Percentiles rank a stretch among this genome's conserved stretches.
phyloP scores from a whole-genome alignment of 1,140 invertebrate genomes.

The Zeugodacus cucurbitae region DNA sequence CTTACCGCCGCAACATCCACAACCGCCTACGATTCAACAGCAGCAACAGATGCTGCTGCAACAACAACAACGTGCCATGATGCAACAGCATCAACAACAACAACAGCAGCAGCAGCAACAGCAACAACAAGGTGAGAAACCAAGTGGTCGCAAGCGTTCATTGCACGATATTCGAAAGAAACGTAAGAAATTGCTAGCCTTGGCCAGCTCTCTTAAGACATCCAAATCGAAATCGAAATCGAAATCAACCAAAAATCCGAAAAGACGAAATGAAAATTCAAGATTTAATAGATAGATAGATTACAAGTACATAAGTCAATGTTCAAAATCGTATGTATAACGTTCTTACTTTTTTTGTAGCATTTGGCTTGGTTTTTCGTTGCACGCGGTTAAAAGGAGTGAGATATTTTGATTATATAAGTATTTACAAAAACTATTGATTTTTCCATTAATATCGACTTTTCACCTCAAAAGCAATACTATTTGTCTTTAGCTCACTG shows the following conservation, averaged over 20 bases:
- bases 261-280: background rate
- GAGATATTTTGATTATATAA: background rate
- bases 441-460: background rate
- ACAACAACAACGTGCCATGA: conserved; percentile 58
- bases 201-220: background rate
- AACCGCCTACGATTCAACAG: conserved; percentile 59
- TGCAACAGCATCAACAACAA: conserved; percentile 55
- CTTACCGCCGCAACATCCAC: conserved; percentile 62
- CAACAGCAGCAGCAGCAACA: conserved; percentile 49
- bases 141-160: conserved; percentile 3
- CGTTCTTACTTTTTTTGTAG: background rate
- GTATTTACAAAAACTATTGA: background rate
- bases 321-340: conserved; percentile 1
- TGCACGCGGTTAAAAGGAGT: background rate
- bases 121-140: conserved; percentile 52
- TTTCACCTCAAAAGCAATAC: too few relatives aligned
- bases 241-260: background rate
- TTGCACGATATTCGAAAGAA: background rate
- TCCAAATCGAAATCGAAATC: conserved; percentile 24
- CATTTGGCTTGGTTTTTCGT: background rate
- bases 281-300: background rate
- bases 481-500: too few relatives aligned
- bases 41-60: conserved; percentile 56
- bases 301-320: background rate
- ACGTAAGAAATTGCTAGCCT: conserved; percentile 15